Evolutionary conservation across 2,797 vertebrate species (phyloP).

Genomic region (Gymnothorax reevesii): DNA sequence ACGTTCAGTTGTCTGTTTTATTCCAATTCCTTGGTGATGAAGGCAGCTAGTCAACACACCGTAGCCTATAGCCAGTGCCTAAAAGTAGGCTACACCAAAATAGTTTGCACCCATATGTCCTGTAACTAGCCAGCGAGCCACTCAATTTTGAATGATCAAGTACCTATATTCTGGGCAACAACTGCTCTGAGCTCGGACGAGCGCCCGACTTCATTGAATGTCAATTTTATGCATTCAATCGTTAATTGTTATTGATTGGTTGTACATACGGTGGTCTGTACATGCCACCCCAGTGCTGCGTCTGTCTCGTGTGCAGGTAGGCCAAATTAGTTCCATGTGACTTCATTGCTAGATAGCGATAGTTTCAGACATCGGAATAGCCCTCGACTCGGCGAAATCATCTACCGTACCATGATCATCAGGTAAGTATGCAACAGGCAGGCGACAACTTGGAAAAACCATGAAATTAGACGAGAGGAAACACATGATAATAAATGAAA

Average conservation of each 20-base stretch:
- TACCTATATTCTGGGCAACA: neutral
- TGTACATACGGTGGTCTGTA: neutral
- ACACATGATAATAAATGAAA: neutral
- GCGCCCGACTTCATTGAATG: neutral
- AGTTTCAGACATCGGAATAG: neutral
- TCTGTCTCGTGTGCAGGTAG: conserved; percentile 13
- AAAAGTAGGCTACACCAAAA: neutral
- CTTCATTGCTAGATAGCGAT: conserved; percentile 12
- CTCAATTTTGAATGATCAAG: neutral
- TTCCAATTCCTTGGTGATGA: neutral
- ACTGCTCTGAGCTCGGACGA: neutral
- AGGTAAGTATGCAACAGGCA: conserved; percentile 12
- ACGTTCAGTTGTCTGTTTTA: too few relatives aligned
- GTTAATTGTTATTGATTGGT: neutral
- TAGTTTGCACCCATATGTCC: neutral
- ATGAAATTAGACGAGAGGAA: neutral
- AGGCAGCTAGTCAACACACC: neutral
- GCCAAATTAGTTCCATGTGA: conserved; percentile 11
- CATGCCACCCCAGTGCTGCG: neutral
- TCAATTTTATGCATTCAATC: neutral
- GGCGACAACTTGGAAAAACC: neutral
- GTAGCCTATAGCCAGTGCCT: neutral
- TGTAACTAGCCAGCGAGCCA: neutral
- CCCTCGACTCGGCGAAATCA: neutral
- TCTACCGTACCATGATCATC: neutral